These are phyloP conservation scores for Entomobrya proxima DNA, from an alignment of 2,888 invertebrate genomes.

Conservation along the genomic window DNA sequence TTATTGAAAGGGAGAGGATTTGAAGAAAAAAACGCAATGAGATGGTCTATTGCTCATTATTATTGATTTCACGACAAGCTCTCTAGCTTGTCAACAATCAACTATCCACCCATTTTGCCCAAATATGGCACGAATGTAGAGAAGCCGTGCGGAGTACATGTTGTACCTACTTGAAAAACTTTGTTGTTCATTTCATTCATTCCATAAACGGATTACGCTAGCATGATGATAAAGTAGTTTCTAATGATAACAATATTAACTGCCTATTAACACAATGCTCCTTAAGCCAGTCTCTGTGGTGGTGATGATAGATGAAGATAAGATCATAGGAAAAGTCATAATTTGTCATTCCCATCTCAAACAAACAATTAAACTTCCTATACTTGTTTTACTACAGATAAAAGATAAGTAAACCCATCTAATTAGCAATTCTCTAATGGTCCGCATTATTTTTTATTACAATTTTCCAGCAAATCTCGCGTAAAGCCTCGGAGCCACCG, in stretches of 20 bases:
- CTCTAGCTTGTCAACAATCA: constrained; percentile 51
- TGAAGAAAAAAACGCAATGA: neutral
- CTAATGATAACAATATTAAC: constrained; percentile 18
- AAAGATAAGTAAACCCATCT: too few species aligned
- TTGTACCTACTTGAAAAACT: neutral
- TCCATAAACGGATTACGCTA: neutral
- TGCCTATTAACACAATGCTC: constrained; percentile 3
- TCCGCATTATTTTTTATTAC: neutral
- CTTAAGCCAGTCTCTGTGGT: neutral
- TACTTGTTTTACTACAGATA: too few species aligned
- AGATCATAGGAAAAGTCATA: neutral
- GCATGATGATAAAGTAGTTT: neutral
- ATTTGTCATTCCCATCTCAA: too few species aligned
- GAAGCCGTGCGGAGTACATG: too few species aligned
- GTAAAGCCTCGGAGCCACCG: constrained; percentile 60
- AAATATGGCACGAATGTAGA: constrained; percentile 40
- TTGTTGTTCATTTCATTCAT: neutral
- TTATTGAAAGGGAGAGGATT: neutral
- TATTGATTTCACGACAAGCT: constrained; percentile 45
- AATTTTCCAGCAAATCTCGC: constrained; percentile 61
- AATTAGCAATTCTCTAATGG: too few species aligned
- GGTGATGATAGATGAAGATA: neutral
- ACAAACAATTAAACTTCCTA: neutral
- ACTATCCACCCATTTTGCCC: constrained; percentile 54
- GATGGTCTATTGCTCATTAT: constrained; percentile 25